Base-by-base conservation (phyloP, 2,797 vertebrate genomes). In the Telmatherina bonti region DNA sequence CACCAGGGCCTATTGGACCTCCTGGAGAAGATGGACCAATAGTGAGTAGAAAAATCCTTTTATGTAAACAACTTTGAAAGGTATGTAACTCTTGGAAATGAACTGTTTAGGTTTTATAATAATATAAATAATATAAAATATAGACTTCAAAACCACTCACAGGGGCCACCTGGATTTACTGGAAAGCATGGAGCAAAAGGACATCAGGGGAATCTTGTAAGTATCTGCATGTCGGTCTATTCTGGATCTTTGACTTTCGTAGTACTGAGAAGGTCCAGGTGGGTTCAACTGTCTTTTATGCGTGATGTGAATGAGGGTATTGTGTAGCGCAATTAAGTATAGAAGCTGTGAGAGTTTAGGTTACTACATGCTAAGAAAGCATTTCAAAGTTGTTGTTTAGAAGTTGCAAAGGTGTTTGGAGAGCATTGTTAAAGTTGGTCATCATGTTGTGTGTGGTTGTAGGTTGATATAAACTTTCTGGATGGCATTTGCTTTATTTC, bases 161-260 rank as follows among this genome's bases (percentile, higher is more conserved):
- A 95, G 94, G 94, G 94, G 1, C 76, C 67, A 16, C 84, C 92
- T 62, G 94, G 94, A 79, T 83, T 91, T 67, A 62, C 83, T 74
- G 94, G 94, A 55, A 93, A 91, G 56, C 91, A 92, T 72, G 94
- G 94, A 49, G 78, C n/a, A 64, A 94, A 90, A 84, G 94, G 94
- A 86, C 76, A 77, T 68, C 36, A 41, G 52, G 94, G 94, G 62
- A 77, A 79, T 71, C 89, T 72, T 16, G 94, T 95, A 90, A 38
- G 93, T 89, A 81, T 75, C 68, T 66, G 24, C 55, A 43, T 11
- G 51, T 67, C 15, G 29, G 10, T 60, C 59, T 43, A 20, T n/a
- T 60, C 27, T 49, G 27, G 72, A 7, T 30, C 26, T 0, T 53
- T 59, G 12, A 7, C 18, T 69, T 41, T 35, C 20, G 1, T 35